Percentiles rank a stretch among this genome's conserved stretches.
phyloP scores from a whole-genome alignment of 2,888 invertebrate genomes.

The Sinopyrophorus schimmeli region DNA sequence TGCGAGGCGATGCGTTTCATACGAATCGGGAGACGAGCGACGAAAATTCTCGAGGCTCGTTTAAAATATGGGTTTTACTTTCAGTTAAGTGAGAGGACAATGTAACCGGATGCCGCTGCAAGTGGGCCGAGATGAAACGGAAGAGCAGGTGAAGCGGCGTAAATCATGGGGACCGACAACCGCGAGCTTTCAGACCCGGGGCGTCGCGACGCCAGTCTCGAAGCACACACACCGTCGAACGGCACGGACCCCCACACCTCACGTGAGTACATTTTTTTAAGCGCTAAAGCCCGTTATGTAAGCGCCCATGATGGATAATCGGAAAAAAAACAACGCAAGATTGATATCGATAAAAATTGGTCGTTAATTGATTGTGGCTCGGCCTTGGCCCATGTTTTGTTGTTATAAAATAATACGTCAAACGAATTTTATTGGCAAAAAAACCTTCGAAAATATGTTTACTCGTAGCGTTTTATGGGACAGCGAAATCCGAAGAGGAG shows the following conservation, averaged over 20 bases:
- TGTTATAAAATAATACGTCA: too few relatives aligned
- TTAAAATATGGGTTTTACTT: slow-evolving; percentile 31
- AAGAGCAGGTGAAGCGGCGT: slow-evolving; percentile 49
- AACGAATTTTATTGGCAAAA: too few relatives aligned
- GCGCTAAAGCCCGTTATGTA: too few relatives aligned
- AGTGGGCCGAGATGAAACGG: slow-evolving; percentile 48
- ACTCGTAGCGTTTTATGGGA: too few relatives aligned
- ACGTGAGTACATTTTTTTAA: too few relatives aligned
- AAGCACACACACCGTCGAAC: slow-evolving; percentile 13
- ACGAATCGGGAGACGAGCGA: neutral
- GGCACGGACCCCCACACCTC: neutral
- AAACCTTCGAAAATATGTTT: too few relatives aligned
- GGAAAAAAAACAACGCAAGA: too few relatives aligned
- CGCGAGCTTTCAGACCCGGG: slow-evolving; percentile 28
- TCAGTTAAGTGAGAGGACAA: slow-evolving; percentile 34
- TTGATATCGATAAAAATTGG: too few relatives aligned
- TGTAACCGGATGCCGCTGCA: slow-evolving; percentile 36
- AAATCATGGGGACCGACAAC: slow-evolving; percentile 44
- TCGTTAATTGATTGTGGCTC: too few relatives aligned
- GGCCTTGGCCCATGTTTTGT: too few relatives aligned
- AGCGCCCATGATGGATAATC: too few relatives aligned
- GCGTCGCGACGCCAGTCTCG: slow-evolving; percentile 26
- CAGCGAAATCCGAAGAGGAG: too few relatives aligned
- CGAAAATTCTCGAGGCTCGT: slow-evolving; percentile 11
- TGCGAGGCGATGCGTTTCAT: neutral